These are phyloP conservation scores for Drosophila neotestacea DNA, from an alignment of 2,888 invertebrate species.

Conservation along the genomic window DNA sequence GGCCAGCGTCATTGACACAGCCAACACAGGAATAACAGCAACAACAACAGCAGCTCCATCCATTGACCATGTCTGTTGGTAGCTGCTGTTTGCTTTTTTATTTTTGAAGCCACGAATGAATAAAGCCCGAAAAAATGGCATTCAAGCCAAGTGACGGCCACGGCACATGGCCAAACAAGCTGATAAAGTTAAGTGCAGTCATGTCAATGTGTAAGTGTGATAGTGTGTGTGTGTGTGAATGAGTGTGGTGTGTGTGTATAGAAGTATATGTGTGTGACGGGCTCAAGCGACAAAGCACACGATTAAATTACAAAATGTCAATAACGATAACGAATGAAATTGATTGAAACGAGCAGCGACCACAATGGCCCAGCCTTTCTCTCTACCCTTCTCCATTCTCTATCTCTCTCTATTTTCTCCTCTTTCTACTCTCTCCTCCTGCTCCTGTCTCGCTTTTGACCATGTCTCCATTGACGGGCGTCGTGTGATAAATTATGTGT, in stretches of 20 bases:
- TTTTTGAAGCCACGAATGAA: constrained; percentile 48
- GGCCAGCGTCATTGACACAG: constrained; percentile 9
- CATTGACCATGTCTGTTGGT: constrained; percentile 21
- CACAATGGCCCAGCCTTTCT: constrained; percentile 50
- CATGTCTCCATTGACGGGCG: constrained; percentile 21
- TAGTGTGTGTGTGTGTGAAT: constrained; percentile 19
- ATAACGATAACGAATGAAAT: constrained; percentile 80
- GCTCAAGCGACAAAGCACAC: constrained; percentile 75
- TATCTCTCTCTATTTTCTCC: background rate
- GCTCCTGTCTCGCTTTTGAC: constrained; percentile 5
- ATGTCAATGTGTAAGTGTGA: constrained; percentile 25
- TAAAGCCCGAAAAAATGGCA: constrained; percentile 38
- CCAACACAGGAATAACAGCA: background rate
- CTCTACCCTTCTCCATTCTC: background rate
- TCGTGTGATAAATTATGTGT: constrained; percentile 70
- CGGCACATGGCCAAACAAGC: constrained; percentile 69
- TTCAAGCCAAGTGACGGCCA: constrained; percentile 38
- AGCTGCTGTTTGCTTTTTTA: constrained; percentile 38
- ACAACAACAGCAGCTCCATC: constrained; percentile 20
- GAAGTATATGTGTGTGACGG: constrained; percentile 38
- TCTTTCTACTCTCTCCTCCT: background rate
- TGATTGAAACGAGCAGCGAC: constrained; percentile 77
- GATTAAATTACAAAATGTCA: constrained; percentile 81
- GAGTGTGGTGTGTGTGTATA: constrained; percentile 5
- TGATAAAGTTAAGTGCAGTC: constrained; percentile 76